phyloP scores from a whole-genome alignment of 2,888 invertebrate species.

The Mamestra brassicae region DNA sequence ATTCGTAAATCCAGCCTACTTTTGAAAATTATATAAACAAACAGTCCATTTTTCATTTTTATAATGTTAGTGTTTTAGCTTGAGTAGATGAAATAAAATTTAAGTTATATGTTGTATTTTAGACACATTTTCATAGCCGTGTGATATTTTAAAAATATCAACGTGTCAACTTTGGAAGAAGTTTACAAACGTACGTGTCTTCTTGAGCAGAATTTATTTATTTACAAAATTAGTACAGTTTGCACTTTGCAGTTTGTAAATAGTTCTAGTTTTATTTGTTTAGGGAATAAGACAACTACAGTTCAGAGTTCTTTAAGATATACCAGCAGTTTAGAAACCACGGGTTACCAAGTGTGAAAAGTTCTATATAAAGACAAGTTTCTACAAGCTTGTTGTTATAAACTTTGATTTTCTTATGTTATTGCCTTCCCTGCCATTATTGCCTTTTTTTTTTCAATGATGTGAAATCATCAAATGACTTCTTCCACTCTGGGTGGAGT shows the following conservation, averaged over 20 bases:
- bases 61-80: background rate
- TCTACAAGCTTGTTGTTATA: too few relatives aligned
- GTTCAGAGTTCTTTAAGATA: slow-evolving; percentile 29
- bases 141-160: slow-evolving; percentile 15
- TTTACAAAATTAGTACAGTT: slow-evolving; percentile 38
- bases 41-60: too few relatives aligned
- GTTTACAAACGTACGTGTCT: slow-evolving; percentile 23
- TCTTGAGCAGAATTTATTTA: slow-evolving; percentile 41
- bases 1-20: too few relatives aligned
- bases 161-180: slow-evolving; percentile 14
- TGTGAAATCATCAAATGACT: too few relatives aligned
- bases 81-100: background rate
- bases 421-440: too few relatives aligned
- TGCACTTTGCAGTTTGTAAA: slow-evolving; percentile 44
- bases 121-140: background rate
- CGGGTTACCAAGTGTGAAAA: slow-evolving; percentile 19
- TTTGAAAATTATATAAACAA: too few relatives aligned
- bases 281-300: slow-evolving; percentile 40
- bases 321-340: slow-evolving; percentile 34
- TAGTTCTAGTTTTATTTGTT: slow-evolving; percentile 47
- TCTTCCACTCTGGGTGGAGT: too few relatives aligned
- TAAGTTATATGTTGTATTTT: background rate
- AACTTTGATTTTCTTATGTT: too few relatives aligned
- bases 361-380: background rate
- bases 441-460: too few relatives aligned